Conservation (phyloP, 2,113 vertebrate genomes). For the Chunga burmeisteri region DNA sequence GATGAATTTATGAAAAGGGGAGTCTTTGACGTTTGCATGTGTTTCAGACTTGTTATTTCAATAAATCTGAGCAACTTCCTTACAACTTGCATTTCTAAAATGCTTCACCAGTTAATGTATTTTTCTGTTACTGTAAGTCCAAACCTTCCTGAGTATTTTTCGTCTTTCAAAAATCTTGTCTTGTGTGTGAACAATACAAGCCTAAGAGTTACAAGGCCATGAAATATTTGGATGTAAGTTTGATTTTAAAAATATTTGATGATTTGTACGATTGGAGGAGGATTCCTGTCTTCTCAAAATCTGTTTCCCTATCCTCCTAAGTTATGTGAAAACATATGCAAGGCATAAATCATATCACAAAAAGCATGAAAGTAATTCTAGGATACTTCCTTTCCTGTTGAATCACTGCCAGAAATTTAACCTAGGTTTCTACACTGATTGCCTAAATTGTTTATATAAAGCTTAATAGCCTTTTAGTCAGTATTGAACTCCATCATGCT, state of each 20-base stretch:
- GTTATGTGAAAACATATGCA: neutral
- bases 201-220: neutral
- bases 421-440: constrained; percentile 14
- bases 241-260: neutral
- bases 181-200: neutral
- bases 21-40: neutral
- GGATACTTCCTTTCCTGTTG: neutral
- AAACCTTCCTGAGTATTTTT: neutral
- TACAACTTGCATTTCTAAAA: neutral
- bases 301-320: neutral
- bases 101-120: neutral
- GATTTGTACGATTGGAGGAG: neutral
- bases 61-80: neutral
- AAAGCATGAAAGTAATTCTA: neutral
- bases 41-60: neutral
- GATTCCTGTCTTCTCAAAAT: neutral
- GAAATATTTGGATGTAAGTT: neutral
- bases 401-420: constrained; percentile 15
- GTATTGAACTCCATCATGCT: neutral
- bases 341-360: neutral
- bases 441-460: constrained; percentile 40
- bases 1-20: neutral
- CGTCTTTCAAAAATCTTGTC: neutral
- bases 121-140: neutral
- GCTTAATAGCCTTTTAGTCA: neutral